Conservation (phyloP, 2,888 invertebrate species). For the Noctua fimbriata region DNA sequence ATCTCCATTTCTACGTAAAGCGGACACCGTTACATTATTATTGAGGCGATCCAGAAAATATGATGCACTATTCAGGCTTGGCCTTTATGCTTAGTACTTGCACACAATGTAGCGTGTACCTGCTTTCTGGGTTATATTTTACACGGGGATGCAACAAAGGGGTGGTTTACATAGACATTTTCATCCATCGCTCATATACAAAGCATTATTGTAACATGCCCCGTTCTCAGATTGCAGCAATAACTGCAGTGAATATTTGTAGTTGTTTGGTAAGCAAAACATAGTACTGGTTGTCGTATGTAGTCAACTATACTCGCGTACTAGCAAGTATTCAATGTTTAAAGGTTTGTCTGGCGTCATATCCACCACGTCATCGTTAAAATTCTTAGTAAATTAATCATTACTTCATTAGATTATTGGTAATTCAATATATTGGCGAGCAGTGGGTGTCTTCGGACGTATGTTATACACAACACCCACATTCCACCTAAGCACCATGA, state of each 20-base stretch:
- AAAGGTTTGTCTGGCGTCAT: not conserved
- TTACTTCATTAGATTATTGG: slow-evolving; percentile 15
- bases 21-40: slow-evolving; percentile 27
- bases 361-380: slow-evolving; percentile 3
- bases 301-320: not conserved
- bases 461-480: not conserved
- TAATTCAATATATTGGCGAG: slow-evolving; percentile 7
- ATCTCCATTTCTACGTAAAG: slow-evolving; percentile 34
- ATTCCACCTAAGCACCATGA: not conserved
- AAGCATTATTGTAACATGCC: slow-evolving; percentile 12
- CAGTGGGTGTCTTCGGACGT: slow-evolving; percentile 12
- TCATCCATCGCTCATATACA: slow-evolving; percentile 46
- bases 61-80: slow-evolving; percentile 54
- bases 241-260: slow-evolving; percentile 8
- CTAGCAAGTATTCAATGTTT: not conserved
- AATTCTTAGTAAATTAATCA: slow-evolving; percentile 14
- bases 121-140: slow-evolving; percentile 49
- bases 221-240: slow-evolving; percentile 2
- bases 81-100: slow-evolving; percentile 45
- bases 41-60: slow-evolving; percentile 47
- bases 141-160: slow-evolving; percentile 51
- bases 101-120: slow-evolving; percentile 56
- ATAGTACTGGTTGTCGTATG: not conserved
- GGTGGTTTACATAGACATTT: slow-evolving; percentile 28
- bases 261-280: not conserved